Base-by-base conservation (phyloP, 1,140 invertebrate species). In the Neodiprion lecontei region DNA sequence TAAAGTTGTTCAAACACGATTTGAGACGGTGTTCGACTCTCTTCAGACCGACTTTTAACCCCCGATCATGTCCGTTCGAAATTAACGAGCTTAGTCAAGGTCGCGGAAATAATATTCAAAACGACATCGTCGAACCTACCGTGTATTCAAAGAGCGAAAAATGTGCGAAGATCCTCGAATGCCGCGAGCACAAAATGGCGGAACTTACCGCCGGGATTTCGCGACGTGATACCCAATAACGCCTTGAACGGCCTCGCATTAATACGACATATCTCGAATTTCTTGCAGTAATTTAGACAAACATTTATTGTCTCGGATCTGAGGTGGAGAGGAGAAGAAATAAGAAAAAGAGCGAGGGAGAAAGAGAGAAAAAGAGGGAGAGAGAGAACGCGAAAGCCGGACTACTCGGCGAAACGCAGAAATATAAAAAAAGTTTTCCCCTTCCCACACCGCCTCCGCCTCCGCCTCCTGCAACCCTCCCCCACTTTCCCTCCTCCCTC, bases 371-470 rank as follows among this genome's bases (percentile, higher is more conserved):
- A 21, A 21, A 21, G 17, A 21, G 17, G 17, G 17, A 21, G 17
- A 21, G 17, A 81, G 74, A 78, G 76, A 72, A 66, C 69, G 69
- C 68, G 53, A 53, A 71, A 74, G 28, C 67, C 14, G 72, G 47
- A 69, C n/a, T 21, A 75, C 74, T 72, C 49, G 73, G 49, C 48
- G 49, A 49, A 74, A 77, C 78, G 75, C 74, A 79, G 77, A 75
- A 76, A 77, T 78, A 80, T 11, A 69, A 69, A 21, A 21, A 69
- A 48, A 71, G 69, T 40, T 71, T 48, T 17, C 17, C 14, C 69
- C 69, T n/a, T 40, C 28, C 69, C 9, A 48, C 50, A 40, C 69
- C 28, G 47, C 14, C n/a, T 40, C 21, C 21, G 21, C 69, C 23
- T 69, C 73, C 72, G 28, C 71, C 73, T 69, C 72, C 47, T 72